Conservation (phyloP, 2,797 vertebrate species). For the Neosilurus hyrtlii region DNA sequence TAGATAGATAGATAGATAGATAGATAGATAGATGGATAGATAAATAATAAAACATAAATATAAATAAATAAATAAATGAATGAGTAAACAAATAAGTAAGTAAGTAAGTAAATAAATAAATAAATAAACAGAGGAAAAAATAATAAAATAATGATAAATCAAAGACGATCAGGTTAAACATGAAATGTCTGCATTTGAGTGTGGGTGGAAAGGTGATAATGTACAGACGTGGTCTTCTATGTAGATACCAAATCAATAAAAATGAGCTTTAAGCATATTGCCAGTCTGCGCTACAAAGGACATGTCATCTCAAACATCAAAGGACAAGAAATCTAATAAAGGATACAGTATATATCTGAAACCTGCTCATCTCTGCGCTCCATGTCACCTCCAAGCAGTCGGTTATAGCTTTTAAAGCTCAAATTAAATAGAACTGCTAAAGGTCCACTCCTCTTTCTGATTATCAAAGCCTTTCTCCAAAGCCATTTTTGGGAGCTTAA, state of each 20-base stretch:
- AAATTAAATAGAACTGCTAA: neutral
- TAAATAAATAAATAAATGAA: too few relatives aligned
- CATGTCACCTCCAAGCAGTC: neutral
- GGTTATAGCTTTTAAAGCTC: neutral
- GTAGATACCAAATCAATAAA: conserved; percentile 16
- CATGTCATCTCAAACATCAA: neutral
- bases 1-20: too few relatives aligned
- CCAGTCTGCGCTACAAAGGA: neutral
- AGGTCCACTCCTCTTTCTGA: neutral
- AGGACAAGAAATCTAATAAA: neutral
- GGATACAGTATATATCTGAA: neutral
- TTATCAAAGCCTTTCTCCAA: neutral
- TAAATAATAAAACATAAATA: too few relatives aligned
- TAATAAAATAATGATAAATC: neutral
- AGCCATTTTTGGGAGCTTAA: neutral
- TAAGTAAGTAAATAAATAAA: too few relatives aligned
- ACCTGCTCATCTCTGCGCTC: too few relatives aligned
- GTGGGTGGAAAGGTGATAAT: neutral
- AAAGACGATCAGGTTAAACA: neutral
- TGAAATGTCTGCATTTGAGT: neutral
- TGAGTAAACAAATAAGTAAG: too few relatives aligned
- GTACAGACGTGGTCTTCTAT: neutral
- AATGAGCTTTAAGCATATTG: neutral
- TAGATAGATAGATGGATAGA: too few relatives aligned
- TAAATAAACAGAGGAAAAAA: too few relatives aligned